phyloP scores from a whole-genome alignment of 2,888 invertebrate genomes.

The Ctenicera cuprea region DNA sequence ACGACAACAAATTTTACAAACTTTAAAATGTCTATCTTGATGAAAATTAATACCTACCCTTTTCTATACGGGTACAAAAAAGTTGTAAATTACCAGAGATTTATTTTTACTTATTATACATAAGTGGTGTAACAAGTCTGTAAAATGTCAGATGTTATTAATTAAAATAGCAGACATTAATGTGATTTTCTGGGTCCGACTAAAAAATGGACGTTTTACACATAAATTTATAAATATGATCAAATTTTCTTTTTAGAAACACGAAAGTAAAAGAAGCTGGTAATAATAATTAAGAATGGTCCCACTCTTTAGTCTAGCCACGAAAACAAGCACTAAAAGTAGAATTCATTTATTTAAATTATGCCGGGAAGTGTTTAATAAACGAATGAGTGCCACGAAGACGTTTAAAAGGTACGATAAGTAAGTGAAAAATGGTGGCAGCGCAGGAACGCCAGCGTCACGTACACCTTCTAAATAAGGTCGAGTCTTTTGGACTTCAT shows the following conservation, averaged over 20 bases:
- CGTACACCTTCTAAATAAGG: constrained; percentile 47
- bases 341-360: constrained; percentile 42
- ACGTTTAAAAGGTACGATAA: constrained; percentile 42
- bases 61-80: too few species aligned
- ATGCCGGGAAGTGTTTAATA: constrained; percentile 44
- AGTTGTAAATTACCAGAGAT: too few species aligned
- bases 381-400: constrained; percentile 35
- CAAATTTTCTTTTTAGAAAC: not conserved
- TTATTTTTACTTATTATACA: too few species aligned
- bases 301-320: constrained; percentile 30
- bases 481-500: constrained; percentile 37
- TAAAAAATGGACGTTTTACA: too few species aligned
- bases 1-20: not conserved
- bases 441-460: constrained; percentile 38
- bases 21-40: too few species aligned
- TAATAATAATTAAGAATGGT: constrained; percentile 16
- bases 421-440: constrained; percentile 45
- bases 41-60: too few species aligned
- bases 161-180: too few species aligned
- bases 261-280: not conserved
- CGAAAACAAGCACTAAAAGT: not conserved
- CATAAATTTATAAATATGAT: too few species aligned
- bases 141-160: too few species aligned
- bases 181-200: too few species aligned
- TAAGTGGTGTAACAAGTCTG: too few species aligned